phyloP scores from a whole-genome alignment of 1,140 invertebrate species.

The Bombus fervidus region DNA sequence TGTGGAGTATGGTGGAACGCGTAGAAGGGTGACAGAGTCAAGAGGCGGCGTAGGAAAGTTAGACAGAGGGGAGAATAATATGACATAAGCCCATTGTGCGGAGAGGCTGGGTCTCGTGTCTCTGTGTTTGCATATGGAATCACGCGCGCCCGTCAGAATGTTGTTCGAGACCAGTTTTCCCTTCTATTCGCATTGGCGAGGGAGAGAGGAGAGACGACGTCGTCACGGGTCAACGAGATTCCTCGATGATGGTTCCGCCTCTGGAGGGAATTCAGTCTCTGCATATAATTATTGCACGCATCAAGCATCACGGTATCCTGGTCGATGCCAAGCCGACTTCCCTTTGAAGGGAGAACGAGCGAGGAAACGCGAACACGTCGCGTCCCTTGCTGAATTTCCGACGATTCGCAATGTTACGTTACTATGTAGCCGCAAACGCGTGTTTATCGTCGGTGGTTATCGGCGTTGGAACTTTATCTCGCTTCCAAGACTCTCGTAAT shows the following conservation, averaged over 20 bases:
- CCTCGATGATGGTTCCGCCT: constrained; percentile 37
- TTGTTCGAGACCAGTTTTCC: constrained; percentile 54
- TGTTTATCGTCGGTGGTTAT: constrained; percentile 6
- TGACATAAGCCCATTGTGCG: constrained; percentile 65
- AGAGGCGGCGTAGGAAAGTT: background rate
- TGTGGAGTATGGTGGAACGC: background rate
- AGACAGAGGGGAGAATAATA: constrained; percentile 39
- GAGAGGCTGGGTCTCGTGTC: constrained; percentile 36
- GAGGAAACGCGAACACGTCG: background rate
- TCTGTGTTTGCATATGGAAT: constrained; percentile 65
- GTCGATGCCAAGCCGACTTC: background rate
- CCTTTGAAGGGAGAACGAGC: background rate
- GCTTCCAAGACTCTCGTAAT: background rate
- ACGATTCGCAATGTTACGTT: background rate
- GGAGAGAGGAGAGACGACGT: background rate
- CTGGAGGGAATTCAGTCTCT: constrained; percentile 3
- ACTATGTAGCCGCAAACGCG: background rate
- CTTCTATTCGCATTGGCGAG: constrained; percentile 35
- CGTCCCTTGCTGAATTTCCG: background rate
- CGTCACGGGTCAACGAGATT: constrained; percentile 54
- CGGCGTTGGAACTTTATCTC: background rate
- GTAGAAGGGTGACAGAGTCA: no score
- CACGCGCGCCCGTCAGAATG: constrained; percentile 29
- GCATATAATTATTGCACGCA: constrained; percentile 45
- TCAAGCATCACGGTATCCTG: background rate